Evolutionary conservation across 2,888 invertebrate species (phyloP), one percentile per base, ranked within the genome.

Genomic region (Odontothrips loti): DNA sequence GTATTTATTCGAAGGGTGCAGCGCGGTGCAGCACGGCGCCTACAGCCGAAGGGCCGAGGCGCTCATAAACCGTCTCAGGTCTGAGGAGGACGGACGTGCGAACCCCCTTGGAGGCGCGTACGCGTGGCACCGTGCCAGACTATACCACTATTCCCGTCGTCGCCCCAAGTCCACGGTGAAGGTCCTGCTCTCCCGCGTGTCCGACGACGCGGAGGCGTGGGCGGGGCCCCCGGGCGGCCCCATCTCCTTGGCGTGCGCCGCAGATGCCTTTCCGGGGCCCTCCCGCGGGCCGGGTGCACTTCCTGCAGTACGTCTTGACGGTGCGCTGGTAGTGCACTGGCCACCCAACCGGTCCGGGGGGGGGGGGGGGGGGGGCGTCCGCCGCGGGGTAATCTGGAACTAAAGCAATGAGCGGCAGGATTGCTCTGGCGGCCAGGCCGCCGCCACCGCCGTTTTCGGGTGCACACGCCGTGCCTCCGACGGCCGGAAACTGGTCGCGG

Each of bases 151-250:
- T 58, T 58, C n/a, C 58, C 58, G 58, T 20, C 58, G 58, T 15
- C 58, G n/a, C 58, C 23, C 23, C 68, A 75, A 75, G 68, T 75
- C 23, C 68, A 75, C 68, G 68, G 68, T 75, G 68, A 75, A 75
- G 68, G 68, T 75, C 68, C 27, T 75, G 68, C 27, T 27, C 58
- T 15, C 6, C n/a, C 58, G n/a, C 58, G 58, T 58, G 51, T 17
- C 15, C 15, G 51, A n/a, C 15, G 51, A 20, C 51, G 51, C 51
- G 15, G 15, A 10, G 51, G 51, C 51, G 51, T 43, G 51, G 51
- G 51, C 51, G 58, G 58, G 58, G 58, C 8, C 51, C 15, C 15
- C 10, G 20, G 51, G 12, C 51, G 51, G 51, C 51, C 51, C 15
- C 58, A 20, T 58, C 58, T 58, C 20, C 6, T 58, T 58, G 15